Base-by-base conservation (phyloP, 2,888 invertebrate species). In the Leucophora obtusa region DNA sequence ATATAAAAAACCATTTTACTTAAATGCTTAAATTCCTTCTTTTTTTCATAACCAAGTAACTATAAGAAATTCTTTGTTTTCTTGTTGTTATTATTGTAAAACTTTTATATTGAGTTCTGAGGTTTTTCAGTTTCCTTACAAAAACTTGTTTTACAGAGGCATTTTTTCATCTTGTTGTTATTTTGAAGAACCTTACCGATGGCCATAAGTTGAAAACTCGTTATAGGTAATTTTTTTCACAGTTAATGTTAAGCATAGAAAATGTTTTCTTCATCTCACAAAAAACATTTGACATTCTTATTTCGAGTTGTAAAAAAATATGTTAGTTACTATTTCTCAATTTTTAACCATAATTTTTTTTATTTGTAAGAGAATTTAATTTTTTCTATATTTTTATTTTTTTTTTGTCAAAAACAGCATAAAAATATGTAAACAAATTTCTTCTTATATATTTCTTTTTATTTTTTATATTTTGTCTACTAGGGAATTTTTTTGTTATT, bases 381-480 rank as follows among this genome's bases (percentile, higher is more conserved):
- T 17, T 9, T 14, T 18, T 28, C 28, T 28, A 60, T 9, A 60
- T 60, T 47, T 43, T 21, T 24, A 24, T 24, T 24, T 24, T 24
- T 28, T 63, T 24, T 28, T 28, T 24, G 1, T 28, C 5, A 28
- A 28, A 28, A 28, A 28, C 6, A 28, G 28, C n/a, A 63, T 17
- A 51, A 51, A 63, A 63, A 63, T 50, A 15, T 51, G 50, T 50
- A 63, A 63, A 63, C 51, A 50, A 63, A 63, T 51, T 63, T 63
- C 63, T 43, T 63, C 11, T 11, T 47, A 7, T 28, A 6, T 47
- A n/a, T n/a, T 47, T 47, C 6, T 47, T 47, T 11, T 47, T 47
- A 47, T 47, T 14, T 6, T 47, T 2, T 47, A 51, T 56, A 38
- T 69, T 77, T 62, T 63, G 53, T 76, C 70, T 65, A 71, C 70